Evolutionary conservation across 1,140 invertebrate species (phyloP).

Genomic region (Trinorchestia longiramus): DNA sequence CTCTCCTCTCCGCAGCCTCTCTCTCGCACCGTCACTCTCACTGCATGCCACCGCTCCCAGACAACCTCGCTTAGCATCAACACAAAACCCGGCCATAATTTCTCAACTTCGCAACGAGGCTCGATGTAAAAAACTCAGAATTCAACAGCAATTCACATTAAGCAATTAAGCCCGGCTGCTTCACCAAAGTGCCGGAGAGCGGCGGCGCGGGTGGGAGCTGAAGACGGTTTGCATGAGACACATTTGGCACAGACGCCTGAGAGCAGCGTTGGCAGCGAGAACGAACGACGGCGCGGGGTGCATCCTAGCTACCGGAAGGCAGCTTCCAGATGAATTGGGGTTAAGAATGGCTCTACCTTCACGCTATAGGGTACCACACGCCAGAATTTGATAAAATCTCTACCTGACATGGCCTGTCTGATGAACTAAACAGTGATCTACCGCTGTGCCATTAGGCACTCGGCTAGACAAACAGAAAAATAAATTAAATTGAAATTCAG

Average conservation of each 20-base stretch:
- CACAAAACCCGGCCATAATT: not conserved
- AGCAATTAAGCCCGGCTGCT: not conserved
- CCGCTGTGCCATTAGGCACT: not conserved
- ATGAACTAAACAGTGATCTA: not conserved
- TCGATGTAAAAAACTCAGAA: not conserved
- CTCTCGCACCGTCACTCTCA: not conserved
- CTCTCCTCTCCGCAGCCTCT: slow-evolving; percentile 13
- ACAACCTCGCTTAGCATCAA: not conserved
- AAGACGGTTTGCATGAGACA: not conserved
- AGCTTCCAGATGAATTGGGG: not conserved
- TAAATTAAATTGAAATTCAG: not conserved
- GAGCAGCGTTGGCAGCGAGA: not conserved
- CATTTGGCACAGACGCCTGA: not conserved
- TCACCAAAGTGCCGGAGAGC: not conserved
- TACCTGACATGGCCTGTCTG: not conserved
- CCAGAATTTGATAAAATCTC: not conserved
- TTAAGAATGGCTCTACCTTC: not conserved
- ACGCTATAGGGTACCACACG: not conserved
- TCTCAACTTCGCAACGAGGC: not conserved
- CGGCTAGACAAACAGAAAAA: not conserved
- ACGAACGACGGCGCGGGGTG: not conserved
- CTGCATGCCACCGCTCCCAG: not conserved
- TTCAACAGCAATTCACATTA: not conserved
- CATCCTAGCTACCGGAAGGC: not conserved
- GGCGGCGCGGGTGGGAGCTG: not conserved